phyloP scores from a whole-genome alignment of 2,888 invertebrate genomes.

The Ceriagrion tenellum region DNA sequence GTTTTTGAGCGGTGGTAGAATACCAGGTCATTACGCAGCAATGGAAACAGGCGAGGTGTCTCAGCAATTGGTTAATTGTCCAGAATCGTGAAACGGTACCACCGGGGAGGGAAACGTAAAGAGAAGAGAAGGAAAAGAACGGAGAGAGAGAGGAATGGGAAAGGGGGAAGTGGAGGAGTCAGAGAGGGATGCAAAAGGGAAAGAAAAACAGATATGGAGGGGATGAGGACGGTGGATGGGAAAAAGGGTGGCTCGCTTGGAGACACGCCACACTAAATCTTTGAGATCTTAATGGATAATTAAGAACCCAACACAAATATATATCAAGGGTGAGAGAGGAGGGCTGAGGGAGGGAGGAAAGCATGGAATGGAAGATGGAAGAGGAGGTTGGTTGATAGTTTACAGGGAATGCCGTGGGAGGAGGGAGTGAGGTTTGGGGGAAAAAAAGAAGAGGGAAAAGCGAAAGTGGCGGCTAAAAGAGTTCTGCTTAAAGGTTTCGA shows the following conservation, averaged over 20 bases:
- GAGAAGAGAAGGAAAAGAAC: neutral
- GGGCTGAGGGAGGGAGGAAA: neutral
- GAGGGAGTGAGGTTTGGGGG: neutral
- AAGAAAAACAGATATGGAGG: neutral
- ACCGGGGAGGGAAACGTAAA: neutral
- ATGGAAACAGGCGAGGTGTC: neutral
- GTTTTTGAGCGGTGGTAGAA: no score
- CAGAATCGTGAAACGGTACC: slow-evolving; percentile 23
- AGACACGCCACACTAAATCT: slow-evolving; percentile 67
- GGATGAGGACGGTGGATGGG: neutral
- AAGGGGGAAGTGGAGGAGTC: neutral
- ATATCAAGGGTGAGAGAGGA: slow-evolving; percentile 59
- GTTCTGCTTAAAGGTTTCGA: slow-evolving; percentile 69
- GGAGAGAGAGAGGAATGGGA: neutral
- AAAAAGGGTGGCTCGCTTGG: slow-evolving; percentile 52
- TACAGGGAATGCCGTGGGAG: neutral
- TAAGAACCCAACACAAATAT: slow-evolving; percentile 70
- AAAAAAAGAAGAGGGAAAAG: slow-evolving; percentile 42
- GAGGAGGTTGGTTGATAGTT: neutral
- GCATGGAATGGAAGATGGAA: slow-evolving; percentile 27
- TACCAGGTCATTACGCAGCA: neutral
- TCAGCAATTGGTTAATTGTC: neutral
- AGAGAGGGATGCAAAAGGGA: neutral
- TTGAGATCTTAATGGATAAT: slow-evolving; percentile 70
- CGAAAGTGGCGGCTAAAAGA: slow-evolving; percentile 69